Conservation (phyloP, 1,140 invertebrate genomes). For the Leptopilina clavipes region DNA sequence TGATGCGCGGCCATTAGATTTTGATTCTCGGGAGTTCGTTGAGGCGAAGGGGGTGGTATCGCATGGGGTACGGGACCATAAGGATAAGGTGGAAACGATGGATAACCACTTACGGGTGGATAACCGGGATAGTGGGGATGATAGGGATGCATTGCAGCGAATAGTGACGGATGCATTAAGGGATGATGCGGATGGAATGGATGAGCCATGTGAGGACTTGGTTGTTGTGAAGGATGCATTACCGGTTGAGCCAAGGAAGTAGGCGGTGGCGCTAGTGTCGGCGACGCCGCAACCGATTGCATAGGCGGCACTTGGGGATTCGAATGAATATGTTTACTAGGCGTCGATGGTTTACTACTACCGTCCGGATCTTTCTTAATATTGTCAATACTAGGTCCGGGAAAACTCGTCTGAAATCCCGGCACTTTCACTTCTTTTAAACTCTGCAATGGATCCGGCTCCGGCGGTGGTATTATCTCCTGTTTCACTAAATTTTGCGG, state of each 20-base stretch:
- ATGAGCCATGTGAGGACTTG: slow-evolving; percentile 78
- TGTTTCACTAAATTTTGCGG: slow-evolving; percentile 88
- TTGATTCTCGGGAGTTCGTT: slow-evolving; percentile 79
- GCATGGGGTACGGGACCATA: slow-evolving; percentile 83
- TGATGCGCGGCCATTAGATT: slow-evolving; percentile 82
- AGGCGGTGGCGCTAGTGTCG: slow-evolving; percentile 79
- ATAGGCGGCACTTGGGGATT: slow-evolving; percentile 63
- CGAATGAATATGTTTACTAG: slow-evolving; percentile 63
- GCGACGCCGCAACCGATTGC: slow-evolving; percentile 69
- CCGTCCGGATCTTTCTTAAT: slow-evolving; percentile 86
- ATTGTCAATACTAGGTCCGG: slow-evolving; percentile 79
- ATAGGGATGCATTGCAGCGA: slow-evolving; percentile 81
- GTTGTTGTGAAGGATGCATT: slow-evolving; percentile 82
- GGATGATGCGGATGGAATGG: slow-evolving; percentile 80
- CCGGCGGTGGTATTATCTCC: slow-evolving; percentile 79
- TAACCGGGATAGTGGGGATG: slow-evolving; percentile 83
- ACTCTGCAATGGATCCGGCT: slow-evolving; percentile 83
- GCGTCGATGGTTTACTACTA: slow-evolving; percentile 67
- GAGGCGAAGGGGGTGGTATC: slow-evolving; percentile 81
- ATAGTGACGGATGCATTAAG: slow-evolving; percentile 81
- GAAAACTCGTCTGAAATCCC: slow-evolving; percentile 77
- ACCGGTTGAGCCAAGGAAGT: slow-evolving; percentile 81
- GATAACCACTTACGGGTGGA: slow-evolving; percentile 74
- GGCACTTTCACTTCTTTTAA: slow-evolving; percentile 88
- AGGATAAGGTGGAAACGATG: slow-evolving; percentile 78